phyloP scores from a whole-genome alignment of 30 jellyfish, hydroid and myxozoan genomes.

The Morbakka virulenta region DNA sequence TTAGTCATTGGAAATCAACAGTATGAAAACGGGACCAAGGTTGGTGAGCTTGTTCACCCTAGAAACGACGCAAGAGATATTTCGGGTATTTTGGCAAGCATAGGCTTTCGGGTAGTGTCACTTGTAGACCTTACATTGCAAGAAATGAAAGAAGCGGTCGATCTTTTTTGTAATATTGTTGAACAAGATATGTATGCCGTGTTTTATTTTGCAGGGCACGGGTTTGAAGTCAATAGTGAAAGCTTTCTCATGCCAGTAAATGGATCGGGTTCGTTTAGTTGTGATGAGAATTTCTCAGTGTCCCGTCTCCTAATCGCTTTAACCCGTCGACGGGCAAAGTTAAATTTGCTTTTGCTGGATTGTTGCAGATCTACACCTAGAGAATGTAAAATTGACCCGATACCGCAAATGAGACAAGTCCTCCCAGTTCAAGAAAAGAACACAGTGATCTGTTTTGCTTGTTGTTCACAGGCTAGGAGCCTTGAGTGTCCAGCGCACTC shows the following conservation, averaged over 20 bases:
- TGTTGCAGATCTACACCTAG: slow-evolving; percentile 82
- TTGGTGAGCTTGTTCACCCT: slow-evolving; percentile 87
- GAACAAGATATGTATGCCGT: slow-evolving; percentile 69
- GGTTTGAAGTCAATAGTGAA: slow-evolving; percentile 84
- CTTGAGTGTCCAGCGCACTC: slow-evolving; percentile 75
- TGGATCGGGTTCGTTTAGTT: slow-evolving; percentile 63
- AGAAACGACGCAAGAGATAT: slow-evolving; percentile 77
- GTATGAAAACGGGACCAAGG: slow-evolving; percentile 42
- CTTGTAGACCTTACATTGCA: slow-evolving; percentile 51
- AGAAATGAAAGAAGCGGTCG: slow-evolving; percentile 69
- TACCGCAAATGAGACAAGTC: slow-evolving; percentile 52
- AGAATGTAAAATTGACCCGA: slow-evolving; percentile 53
- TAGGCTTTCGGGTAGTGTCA: slow-evolving; percentile 77
- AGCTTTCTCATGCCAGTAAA: slow-evolving; percentile 84
- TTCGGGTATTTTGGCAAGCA: slow-evolving; percentile 62
- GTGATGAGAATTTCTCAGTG: slow-evolving; percentile 57
- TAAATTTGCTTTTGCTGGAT: slow-evolving; percentile 74
- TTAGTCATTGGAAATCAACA: slow-evolving; percentile 75
- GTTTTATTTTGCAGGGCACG: slow-evolving; percentile 93
- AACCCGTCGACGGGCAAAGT: slow-evolving; percentile 40
- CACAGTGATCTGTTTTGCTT: slow-evolving; percentile 82
- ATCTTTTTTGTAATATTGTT: slow-evolving; percentile 46
- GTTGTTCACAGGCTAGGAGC: slow-evolving; percentile 85
- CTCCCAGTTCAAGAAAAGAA: slow-evolving; percentile 61
- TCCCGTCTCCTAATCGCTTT: slow-evolving; percentile 43